phyloP scores from a whole-genome alignment of 2,888 invertebrate genomes.

The Adineta ricciae region DNA sequence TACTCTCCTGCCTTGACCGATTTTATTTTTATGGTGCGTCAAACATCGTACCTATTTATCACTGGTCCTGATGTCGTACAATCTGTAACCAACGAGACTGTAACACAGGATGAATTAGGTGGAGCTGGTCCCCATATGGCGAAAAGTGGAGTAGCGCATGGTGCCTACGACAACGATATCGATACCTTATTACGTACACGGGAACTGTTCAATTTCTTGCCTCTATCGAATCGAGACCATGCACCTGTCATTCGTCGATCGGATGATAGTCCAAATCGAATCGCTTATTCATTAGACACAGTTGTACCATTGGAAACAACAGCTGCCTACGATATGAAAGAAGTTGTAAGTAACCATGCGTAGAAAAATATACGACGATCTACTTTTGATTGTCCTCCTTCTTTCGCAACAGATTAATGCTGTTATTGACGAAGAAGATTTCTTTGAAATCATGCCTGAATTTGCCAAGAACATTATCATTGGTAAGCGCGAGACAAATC shows the following conservation, averaged over 20 bases:
- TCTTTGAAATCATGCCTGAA: slow-evolving; percentile 61
- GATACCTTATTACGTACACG: slow-evolving; percentile 57
- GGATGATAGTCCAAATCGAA: slow-evolving; percentile 51
- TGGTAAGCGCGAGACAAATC: too few species aligned
- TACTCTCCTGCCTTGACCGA: slow-evolving; percentile 63
- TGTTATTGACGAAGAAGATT: slow-evolving; percentile 58
- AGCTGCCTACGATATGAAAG: slow-evolving; percentile 60
- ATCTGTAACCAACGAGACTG: slow-evolving; percentile 61
- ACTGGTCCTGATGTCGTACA: slow-evolving; percentile 64
- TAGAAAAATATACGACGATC: too few species aligned
- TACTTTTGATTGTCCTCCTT: too few species aligned
- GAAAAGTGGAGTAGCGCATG: slow-evolving; percentile 58
- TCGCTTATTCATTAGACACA: slow-evolving; percentile 58
- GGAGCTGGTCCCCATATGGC: slow-evolving; percentile 60
- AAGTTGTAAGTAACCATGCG: slow-evolving; percentile 45
- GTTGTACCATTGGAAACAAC: slow-evolving; percentile 59
- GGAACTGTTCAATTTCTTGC: slow-evolving; percentile 58
- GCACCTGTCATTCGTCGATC: slow-evolving; percentile 48
- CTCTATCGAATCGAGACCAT: slow-evolving; percentile 55
- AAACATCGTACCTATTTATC: slow-evolving; percentile 61
- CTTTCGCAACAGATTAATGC: slow-evolving; percentile 31
- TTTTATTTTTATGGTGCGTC: slow-evolving; percentile 62
- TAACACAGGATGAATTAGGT: slow-evolving; percentile 61
- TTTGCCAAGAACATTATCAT: slow-evolving; percentile 60
- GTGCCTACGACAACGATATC: slow-evolving; percentile 61